phyloP scores from a whole-genome alignment of 2,113 vertebrate species.

The Ariopsis seemanni region DNA sequence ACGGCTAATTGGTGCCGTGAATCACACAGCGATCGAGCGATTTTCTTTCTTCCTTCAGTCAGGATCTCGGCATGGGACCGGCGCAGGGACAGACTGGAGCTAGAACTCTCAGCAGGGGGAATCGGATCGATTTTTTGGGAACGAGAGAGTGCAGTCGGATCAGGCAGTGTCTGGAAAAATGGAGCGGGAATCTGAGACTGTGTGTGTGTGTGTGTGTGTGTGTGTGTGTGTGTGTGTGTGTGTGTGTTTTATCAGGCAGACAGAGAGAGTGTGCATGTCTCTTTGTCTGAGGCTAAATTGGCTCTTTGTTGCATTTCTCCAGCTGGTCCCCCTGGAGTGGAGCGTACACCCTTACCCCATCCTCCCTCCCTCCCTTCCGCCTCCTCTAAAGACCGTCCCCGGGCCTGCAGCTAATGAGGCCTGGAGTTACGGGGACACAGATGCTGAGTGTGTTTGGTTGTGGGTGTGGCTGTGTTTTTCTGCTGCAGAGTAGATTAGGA shows the following conservation, averaged over 20 bases:
- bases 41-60: slow-evolving; percentile 42
- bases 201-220: slow-evolving; percentile 66
- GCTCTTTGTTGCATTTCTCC: slow-evolving; percentile 67
- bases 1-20: slow-evolving; percentile 26
- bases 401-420: slow-evolving; percentile 67
- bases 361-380: slow-evolving; percentile 45
- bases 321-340: slow-evolving; percentile 71
- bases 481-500: slow-evolving; percentile 13
- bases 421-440: slow-evolving; percentile 59
- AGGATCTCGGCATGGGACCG: slow-evolving; percentile 35
- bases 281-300: slow-evolving; percentile 65
- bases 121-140: slow-evolving; percentile 38
- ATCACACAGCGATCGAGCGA: slow-evolving; percentile 46
- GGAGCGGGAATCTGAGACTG: slow-evolving; percentile 53
- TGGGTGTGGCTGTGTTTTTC: slow-evolving; percentile 36
- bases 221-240: slow-evolving; percentile 70
- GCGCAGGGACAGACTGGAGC: neutral
- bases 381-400: slow-evolving; percentile 57
- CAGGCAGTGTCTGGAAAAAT: slow-evolving; percentile 18
- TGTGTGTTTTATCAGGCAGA: slow-evolving; percentile 47
- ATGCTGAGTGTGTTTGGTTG: slow-evolving; percentile 47
- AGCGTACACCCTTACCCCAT: slow-evolving; percentile 55
- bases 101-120: slow-evolving; percentile 7
- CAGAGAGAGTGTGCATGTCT: slow-evolving; percentile 35
- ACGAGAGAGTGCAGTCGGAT: slow-evolving; percentile 6